Evolutionary conservation across 2,113 vertebrate species (phyloP).

Genomic region (Nettapus auritus): DNA sequence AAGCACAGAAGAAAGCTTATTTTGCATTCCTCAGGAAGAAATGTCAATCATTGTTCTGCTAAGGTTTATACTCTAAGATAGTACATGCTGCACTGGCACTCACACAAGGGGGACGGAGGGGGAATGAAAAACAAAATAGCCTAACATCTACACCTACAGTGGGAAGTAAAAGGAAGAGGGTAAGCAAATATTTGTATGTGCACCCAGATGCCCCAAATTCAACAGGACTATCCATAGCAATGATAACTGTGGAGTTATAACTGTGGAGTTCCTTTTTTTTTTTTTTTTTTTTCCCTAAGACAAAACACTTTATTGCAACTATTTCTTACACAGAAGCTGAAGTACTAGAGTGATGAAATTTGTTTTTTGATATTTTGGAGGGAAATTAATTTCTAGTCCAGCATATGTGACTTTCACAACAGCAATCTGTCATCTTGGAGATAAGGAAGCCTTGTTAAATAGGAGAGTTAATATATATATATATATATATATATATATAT

Average conservation of each 20-base stretch:
- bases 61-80: background rate
- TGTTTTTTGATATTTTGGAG: background rate
- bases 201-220: conserved; percentile 18
- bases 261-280: background rate
- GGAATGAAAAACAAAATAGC: background rate
- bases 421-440: background rate
- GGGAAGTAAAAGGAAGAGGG: conserved; percentile 8
- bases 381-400: background rate
- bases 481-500: background rate
- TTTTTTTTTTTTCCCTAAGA: too few relatives aligned
- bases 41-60: background rate
- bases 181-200: conserved; percentile 32
- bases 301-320: background rate
- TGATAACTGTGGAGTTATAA: background rate
- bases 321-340: background rate
- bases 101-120: background rate
- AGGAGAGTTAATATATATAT: background rate
- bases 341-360: background rate
- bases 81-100: background rate
- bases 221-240: conserved; percentile 8
- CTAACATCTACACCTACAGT: background rate
- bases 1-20: background rate
- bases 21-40: conserved; percentile 1
- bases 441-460: background rate
- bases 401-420: background rate